Conservation (phyloP, 2,888 invertebrate genomes). For the Drosophila anceps region DNA sequence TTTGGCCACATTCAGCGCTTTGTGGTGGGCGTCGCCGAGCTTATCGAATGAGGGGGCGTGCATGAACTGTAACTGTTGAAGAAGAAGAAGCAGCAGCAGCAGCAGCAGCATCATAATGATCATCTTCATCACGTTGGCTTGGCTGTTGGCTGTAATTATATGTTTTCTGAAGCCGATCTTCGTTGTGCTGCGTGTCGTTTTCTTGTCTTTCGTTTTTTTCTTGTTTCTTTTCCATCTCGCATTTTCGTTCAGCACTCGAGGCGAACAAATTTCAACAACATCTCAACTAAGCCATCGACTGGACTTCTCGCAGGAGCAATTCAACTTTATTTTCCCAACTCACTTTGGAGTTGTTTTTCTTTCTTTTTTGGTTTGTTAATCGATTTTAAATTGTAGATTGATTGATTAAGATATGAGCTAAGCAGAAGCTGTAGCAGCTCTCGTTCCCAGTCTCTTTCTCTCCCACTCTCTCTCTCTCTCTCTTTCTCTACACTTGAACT, state of each 20-base stretch:
- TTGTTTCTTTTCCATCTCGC: conserved; percentile 5
- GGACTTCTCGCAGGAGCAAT: conserved; percentile 15
- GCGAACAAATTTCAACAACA: conserved; percentile 67
- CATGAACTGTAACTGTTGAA: conserved; percentile 16
- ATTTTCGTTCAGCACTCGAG: conserved; percentile 39
- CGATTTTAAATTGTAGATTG: conserved; percentile 72
- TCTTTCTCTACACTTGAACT: conserved; percentile 31
- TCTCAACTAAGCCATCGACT: conserved; percentile 50
- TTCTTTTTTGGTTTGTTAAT: conserved; percentile 47
- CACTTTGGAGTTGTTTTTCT: conserved; percentile 9
- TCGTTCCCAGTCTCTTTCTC: background rate
- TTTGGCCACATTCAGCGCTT: conserved; percentile 42
- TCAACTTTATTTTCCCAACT: conserved; percentile 8
- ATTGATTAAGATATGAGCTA: conserved; percentile 59
- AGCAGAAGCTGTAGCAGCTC: background rate
- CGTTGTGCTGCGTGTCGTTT: conserved; percentile 42
- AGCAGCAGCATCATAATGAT: conserved; percentile 10
- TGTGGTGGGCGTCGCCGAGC: conserved; percentile 49
- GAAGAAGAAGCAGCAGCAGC: conserved; percentile 2
- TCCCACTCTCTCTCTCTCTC: background rate
- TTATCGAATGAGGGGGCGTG: conserved; percentile 25
- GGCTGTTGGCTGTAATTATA: conserved; percentile 51
- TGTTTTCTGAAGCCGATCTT: conserved; percentile 29
- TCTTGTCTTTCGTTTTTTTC: conserved; percentile 10
- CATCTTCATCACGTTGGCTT: conserved; percentile 3